Evolutionary conservation across 2,888 invertebrate species (phyloP).

Genomic region (Cerastis leucographa): DNA sequence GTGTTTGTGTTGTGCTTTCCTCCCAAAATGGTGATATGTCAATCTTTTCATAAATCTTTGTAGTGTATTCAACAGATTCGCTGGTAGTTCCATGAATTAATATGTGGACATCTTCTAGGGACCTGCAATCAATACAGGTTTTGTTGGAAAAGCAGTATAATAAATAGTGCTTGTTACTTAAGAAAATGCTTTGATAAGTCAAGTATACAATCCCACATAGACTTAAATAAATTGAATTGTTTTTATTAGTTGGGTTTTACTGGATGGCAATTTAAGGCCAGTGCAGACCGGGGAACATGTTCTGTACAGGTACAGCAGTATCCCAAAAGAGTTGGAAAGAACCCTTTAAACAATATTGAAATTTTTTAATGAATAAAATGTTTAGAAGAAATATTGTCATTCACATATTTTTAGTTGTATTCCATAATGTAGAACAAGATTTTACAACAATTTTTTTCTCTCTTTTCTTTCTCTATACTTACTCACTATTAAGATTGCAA

Average conservation of each 20-base stretch:
- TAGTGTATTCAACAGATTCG: slow-evolving; percentile 76
- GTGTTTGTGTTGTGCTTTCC: slow-evolving; percentile 64
- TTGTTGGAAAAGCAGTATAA: background rate
- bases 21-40: slow-evolving; percentile 75
- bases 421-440: background rate
- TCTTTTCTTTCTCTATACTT: slow-evolving; percentile 75
- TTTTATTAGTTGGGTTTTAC: no score
- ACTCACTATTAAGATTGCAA: slow-evolving; percentile 76
- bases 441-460: no score
- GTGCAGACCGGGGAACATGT: no score
- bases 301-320: no score
- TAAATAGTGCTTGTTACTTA: background rate
- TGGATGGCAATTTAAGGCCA: no score
- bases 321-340: no score
- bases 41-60: slow-evolving; percentile 77
- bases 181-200: background rate
- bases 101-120: slow-evolving; percentile 76
- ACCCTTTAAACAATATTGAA: background rate
- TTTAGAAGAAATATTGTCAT: background rate
- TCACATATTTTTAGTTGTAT: background rate
- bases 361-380: background rate
- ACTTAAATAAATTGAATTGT: no score
- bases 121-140: slow-evolving; percentile 71
- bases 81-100: slow-evolving; percentile 73
- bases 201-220: no score